phyloP scores from a whole-genome alignment of 1,140 invertebrate genomes.

The Drosophila busckii region DNA sequence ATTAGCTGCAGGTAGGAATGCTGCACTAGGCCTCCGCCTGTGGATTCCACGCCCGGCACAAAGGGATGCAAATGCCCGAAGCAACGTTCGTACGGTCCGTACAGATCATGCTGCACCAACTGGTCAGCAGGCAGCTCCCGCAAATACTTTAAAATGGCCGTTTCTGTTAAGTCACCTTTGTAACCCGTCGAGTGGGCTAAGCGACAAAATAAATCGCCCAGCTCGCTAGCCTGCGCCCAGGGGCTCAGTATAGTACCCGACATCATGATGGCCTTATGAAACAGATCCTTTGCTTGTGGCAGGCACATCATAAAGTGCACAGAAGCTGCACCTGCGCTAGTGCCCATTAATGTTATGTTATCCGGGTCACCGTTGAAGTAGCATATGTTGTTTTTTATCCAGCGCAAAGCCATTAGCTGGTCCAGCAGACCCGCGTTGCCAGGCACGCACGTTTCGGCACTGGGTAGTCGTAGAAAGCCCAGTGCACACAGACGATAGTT shows the following conservation, averaged over 20 bases:
- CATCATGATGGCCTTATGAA: conserved; percentile 82
- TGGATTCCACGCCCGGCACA: conserved; percentile 62
- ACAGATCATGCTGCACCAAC: conserved; percentile 63
- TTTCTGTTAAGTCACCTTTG: conserved; percentile 47
- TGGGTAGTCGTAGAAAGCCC: conserved; percentile 82
- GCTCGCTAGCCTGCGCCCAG: conserved; percentile 35
- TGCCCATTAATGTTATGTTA: conserved; percentile 73
- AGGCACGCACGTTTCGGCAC: conserved; percentile 58
- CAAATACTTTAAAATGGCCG: conserved; percentile 75
- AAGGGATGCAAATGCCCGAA: conserved; percentile 50
- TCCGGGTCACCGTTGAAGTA: conserved; percentile 57
- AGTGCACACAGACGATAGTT: conserved; percentile 85
- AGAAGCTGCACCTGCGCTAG: conserved; percentile 70
- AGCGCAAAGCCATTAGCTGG: conserved; percentile 78
- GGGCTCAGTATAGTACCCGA: conserved; percentile 80
- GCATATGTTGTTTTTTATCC: conserved; percentile 69
- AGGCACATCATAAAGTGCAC: conserved; percentile 64
- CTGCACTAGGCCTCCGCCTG: conserved; percentile 18
- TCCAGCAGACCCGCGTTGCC: conserved; percentile 81
- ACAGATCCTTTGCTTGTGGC: conserved; percentile 79
- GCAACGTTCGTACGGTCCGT: conserved; percentile 17
- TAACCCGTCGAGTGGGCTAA: conserved; percentile 51
- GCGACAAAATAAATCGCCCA: conserved; percentile 12
- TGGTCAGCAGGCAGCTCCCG: conserved; percentile 81
- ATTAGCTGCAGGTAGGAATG: conserved; percentile 45